Evolutionary conservation across 2,888 invertebrate species (phyloP).

Genomic region (Hypselothyrea guttata): DNA sequence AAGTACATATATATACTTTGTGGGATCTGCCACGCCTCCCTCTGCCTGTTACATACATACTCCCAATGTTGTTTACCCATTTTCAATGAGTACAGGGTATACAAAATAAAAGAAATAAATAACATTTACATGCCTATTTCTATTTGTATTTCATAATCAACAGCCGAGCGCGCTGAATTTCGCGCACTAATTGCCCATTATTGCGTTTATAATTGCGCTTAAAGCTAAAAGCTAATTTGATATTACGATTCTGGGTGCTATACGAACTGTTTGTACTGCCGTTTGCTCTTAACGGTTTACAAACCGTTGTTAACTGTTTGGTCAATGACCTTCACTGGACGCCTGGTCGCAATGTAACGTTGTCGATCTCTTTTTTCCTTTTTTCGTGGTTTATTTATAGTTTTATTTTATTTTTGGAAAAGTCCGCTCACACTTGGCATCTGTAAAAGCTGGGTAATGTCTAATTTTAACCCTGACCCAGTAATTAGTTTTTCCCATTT

Average conservation of each 20-base stretch:
- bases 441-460: slow-evolving; percentile 42
- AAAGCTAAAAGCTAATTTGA: slow-evolving; percentile 31
- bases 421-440: slow-evolving; percentile 23
- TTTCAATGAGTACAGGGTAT: too few species aligned
- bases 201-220: slow-evolving; percentile 45
- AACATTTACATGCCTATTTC: slow-evolving; percentile 71
- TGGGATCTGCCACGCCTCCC: too few species aligned
- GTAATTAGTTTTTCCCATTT: slow-evolving; percentile 47
- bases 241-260: slow-evolving; percentile 52
- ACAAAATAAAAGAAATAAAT: too few species aligned
- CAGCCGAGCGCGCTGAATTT: slow-evolving; percentile 40
- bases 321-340: slow-evolving; percentile 65
- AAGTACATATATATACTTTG: too few species aligned
- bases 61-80: too few species aligned
- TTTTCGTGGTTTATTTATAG: too few species aligned
- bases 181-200: slow-evolving; percentile 68
- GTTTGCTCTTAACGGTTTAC: neutral
- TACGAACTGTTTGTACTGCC: slow-evolving; percentile 1
- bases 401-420: slow-evolving; percentile 20
- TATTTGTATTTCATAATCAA: slow-evolving; percentile 72
- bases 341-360: neutral
- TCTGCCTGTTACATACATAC: too few species aligned
- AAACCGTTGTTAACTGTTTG: slow-evolving; percentile 34
- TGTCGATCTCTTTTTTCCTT: slow-evolving; percentile 12
- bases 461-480: slow-evolving; percentile 59